phyloP scores from a whole-genome alignment of 2,113 vertebrate species.

The Catharus minimus region DNA sequence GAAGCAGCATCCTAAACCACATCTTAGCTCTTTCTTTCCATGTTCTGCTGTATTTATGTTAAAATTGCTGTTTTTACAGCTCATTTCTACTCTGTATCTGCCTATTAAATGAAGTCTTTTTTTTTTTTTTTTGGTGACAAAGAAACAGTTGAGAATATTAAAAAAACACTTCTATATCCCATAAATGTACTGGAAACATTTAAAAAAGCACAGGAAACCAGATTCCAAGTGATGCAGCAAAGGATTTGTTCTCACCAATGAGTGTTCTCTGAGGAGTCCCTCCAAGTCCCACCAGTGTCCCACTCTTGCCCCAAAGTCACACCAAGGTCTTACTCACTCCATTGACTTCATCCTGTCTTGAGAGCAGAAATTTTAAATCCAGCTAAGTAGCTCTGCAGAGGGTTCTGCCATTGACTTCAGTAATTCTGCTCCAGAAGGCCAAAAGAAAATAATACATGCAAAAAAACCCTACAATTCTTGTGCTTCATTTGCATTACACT shows the following conservation, averaged over 20 bases:
- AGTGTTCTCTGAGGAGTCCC: neutral
- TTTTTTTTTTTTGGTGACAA: neutral
- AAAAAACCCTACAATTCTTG: neutral
- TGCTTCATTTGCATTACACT: neutral
- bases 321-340: neutral
- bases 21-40: neutral
- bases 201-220: rapidly evolving
- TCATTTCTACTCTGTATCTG: neutral
- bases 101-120: neutral
- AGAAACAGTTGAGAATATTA: neutral
- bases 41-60: neutral
- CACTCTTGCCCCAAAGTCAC: neutral
- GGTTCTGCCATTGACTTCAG: neutral
- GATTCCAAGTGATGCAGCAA: neutral
- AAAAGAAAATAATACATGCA: neutral
- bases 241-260: neutral
- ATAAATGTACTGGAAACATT: neutral
- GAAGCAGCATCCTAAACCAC: neutral
- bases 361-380: neutral
- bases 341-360: rapidly evolving
- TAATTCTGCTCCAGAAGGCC: neutral
- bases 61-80: neutral
- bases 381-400: neutral
- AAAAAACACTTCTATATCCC: neutral
- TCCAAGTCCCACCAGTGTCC: neutral